A percentile compares a stretch with the other conserved stretches of the same genome.
These are phyloP conservation scores for Apogon talboti DNA, from an alignment of 2,797 vertebrate species.

Conservation along the genomic window DNA sequence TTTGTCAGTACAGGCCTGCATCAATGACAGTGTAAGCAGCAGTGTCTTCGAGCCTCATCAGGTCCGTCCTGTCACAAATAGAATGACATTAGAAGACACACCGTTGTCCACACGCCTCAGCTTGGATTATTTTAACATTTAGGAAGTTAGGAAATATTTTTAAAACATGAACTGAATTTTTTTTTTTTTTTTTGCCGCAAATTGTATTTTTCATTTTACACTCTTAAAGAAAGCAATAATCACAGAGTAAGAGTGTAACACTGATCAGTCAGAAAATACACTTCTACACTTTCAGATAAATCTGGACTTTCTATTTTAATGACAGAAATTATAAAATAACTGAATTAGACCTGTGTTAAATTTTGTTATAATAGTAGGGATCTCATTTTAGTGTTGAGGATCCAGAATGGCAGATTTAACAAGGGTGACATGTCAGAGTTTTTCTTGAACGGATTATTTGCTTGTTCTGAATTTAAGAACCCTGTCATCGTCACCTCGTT, in stretches of 20 bases:
- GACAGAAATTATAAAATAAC: background rate
- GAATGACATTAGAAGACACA: slow-evolving; percentile 5
- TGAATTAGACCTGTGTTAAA: background rate
- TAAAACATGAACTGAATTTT: background rate
- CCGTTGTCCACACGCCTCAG: background rate
- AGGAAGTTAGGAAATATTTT: background rate
- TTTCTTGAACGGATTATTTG: too few relatives aligned
- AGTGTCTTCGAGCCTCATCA: slow-evolving; percentile 46
- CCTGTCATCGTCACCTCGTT: slow-evolving; percentile 1
- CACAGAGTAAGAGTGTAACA: background rate
- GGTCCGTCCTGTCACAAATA: slow-evolving; percentile 36
- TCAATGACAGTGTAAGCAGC: slow-evolving; percentile 72
- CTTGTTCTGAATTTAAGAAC: slow-evolving; percentile 5
- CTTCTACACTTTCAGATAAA: background rate
- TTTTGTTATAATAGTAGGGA: background rate
- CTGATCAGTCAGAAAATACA: slow-evolving; percentile 1
- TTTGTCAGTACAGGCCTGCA: slow-evolving; percentile 78
- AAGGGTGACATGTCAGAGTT: slow-evolving; percentile 11
- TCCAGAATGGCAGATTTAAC: background rate
- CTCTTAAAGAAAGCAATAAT: background rate
- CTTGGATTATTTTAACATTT: background rate
- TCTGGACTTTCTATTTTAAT: background rate
- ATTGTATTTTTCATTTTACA: slow-evolving; percentile 16
- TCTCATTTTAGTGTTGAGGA: background rate
- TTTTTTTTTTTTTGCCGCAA: background rate